Base-by-base conservation (phyloP, 1,140 invertebrate genomes). In the Maniola jurtina region DNA sequence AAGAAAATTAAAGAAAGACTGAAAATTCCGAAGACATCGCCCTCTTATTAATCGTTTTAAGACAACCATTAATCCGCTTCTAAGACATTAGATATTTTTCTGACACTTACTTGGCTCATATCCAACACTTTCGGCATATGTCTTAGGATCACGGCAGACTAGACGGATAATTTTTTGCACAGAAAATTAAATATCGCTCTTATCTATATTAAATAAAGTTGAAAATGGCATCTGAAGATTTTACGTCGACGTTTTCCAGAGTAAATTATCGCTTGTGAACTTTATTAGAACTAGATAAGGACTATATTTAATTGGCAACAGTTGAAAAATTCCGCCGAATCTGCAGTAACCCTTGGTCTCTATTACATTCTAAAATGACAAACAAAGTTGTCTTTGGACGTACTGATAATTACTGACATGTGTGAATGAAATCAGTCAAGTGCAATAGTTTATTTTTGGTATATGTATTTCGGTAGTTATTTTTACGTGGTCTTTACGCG, bases 401-500 rank as follows among this genome's bases (percentile, higher is more conserved):
- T 68, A 64, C 61, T 59, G 75, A 65, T 76, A 76, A 79, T 81
- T 81, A 76, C 66, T 57, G 58, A 71, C 68, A 76, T 68, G 77
- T 82, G 73, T 83, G 76, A 81, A 81, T 78, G 77, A 70, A 78
- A 59, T 69, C 40, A 61, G 59, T 61, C 65, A 67, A 69, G 61
- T 69, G 61, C 66, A 65, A 65, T 58, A 54, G 35, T 59, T 61
- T 74, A 76, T 71, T 65, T 72, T 57, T 67, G 71, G 65, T 47
- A 63, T 36, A 54, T 72, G 68, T 69, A 64, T 71, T 73, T 68
- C 56, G 42, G 10, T 13, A 60, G 57, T 16, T 76, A 76, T 80
- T 76, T 86, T 74, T 75, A 66, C 72, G 57, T 56, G 56, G 59
- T 81, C 72, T 84, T 82, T 86, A 80, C 79, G 79, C 76, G 48